Evolutionary conservation across 2,888 invertebrate species (phyloP).

Genomic region (Catocala sponsa): DNA sequence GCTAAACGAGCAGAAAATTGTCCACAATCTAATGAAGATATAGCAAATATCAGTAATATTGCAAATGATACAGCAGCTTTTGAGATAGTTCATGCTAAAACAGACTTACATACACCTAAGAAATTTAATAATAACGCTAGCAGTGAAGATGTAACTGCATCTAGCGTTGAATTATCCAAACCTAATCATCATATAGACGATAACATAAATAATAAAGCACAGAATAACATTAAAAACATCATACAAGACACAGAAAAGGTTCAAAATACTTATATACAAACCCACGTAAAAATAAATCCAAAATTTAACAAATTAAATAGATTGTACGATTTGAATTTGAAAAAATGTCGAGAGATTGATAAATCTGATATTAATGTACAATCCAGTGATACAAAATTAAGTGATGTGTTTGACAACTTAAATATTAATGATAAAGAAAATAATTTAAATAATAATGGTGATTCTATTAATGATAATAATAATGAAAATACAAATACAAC

Average conservation of each 20-base stretch:
- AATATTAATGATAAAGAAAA: background rate
- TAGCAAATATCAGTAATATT: background rate
- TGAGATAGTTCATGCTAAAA: too few species aligned
- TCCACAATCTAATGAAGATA: background rate
- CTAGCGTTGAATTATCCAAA: too few species aligned
- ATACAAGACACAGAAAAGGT: too few species aligned
- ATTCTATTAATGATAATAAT: background rate
- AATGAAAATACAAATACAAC: background rate
- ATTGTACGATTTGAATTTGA: conserved; percentile 7
- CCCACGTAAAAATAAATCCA: background rate
- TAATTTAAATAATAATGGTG: background rate
- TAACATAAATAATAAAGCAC: too few species aligned
- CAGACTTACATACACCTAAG: too few species aligned
- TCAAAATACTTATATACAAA: too few species aligned
- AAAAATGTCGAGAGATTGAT: background rate
- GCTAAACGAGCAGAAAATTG: background rate
- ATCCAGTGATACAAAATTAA: background rate
- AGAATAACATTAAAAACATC: too few species aligned
- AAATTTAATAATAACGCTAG: too few species aligned
- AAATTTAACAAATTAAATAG: conserved; percentile 5
- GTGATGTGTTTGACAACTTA: background rate
- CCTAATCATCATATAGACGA: too few species aligned
- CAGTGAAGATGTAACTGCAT: too few species aligned
- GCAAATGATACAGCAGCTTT: background rate
- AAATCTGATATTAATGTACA: background rate